A percentile compares a stretch with the other conserved stretches of the same genome.
Evolutionary conservation across 2,113 vertebrate genomes (phyloP).

Genomic region (Crotophaga sulcirostris): DNA sequence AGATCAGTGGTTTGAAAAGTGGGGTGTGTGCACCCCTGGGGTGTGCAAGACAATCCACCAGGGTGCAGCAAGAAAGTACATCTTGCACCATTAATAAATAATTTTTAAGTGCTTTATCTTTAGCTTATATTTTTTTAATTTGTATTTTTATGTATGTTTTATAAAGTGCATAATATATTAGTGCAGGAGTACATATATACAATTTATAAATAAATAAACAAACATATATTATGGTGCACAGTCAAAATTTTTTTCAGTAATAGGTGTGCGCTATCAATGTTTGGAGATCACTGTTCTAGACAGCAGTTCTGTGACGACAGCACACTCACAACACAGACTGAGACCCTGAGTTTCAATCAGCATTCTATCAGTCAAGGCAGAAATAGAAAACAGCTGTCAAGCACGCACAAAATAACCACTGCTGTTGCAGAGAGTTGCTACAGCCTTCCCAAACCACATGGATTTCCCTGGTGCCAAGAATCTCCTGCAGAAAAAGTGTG

Average conservation of each 20-base stretch:
- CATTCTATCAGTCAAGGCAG: neutral
- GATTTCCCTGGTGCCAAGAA: neutral
- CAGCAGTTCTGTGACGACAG: neutral
- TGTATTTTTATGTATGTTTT: neutral
- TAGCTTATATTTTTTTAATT: neutral
- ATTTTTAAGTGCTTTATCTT: neutral
- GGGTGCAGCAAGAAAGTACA: neutral
- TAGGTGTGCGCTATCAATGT: neutral
- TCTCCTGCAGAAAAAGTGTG: neutral
- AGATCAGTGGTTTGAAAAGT: neutral
- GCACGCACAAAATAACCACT: neutral
- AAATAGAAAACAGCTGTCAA: neutral
- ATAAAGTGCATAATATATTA: neutral
- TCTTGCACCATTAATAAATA: neutral
- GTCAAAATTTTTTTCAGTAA: neutral
- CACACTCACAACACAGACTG: neutral
- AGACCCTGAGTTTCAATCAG: neutral
- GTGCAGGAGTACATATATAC: neutral
- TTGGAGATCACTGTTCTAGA: neutral
- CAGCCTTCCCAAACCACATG: neutral
- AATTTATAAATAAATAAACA: neutral
- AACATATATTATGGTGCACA: fast-evolving
- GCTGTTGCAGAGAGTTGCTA: neutral
- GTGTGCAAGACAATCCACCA: neutral
- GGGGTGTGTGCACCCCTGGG: neutral